These are phyloP conservation scores for Hanleya hanleyi DNA, from an alignment of 2,888 invertebrate genomes.

Conservation along the genomic window DNA sequence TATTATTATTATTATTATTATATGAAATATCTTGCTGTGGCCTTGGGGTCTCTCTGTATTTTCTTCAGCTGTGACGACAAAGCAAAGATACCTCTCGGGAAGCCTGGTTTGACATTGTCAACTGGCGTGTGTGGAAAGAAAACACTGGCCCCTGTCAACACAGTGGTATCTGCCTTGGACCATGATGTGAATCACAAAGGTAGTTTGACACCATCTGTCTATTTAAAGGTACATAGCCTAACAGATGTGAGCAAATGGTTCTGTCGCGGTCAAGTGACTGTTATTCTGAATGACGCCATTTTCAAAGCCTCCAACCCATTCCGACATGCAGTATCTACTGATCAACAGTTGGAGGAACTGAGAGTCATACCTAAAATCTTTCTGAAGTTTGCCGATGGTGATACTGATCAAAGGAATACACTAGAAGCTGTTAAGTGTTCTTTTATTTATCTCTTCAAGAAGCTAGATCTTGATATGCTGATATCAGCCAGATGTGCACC, in stretches of 20 bases:
- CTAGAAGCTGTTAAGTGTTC: slow-evolving; percentile 35
- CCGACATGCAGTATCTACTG: slow-evolving; percentile 24
- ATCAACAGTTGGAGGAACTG: neutral
- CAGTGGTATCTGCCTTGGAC: slow-evolving; percentile 31
- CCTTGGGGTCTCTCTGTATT: slow-evolving; percentile 5
- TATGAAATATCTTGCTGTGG: slow-evolving; percentile 29
- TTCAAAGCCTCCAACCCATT: slow-evolving; percentile 32
- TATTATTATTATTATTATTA: too few species aligned
- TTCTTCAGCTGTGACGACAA: slow-evolving; percentile 37
- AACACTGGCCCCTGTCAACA: slow-evolving; percentile 19
- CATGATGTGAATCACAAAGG: slow-evolving; percentile 33
- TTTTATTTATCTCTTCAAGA: slow-evolving; percentile 32
- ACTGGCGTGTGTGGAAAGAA: slow-evolving; percentile 34
- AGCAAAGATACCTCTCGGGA: slow-evolving; percentile 33
- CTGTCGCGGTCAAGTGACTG: slow-evolving; percentile 27
- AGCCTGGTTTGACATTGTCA: slow-evolving; percentile 25
- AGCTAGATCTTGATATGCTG: slow-evolving; percentile 35
- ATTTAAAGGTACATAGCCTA: slow-evolving; percentile 21
- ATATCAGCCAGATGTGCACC: slow-evolving; percentile 35
- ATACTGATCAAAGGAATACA: slow-evolving; percentile 35
- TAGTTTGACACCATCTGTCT: slow-evolving; percentile 32
- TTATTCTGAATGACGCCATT: slow-evolving; percentile 25
- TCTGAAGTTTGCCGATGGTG: slow-evolving; percentile 33
- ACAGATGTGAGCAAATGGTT: slow-evolving; percentile 20
- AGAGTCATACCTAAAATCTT: neutral